Conservation (phyloP, 2,797 vertebrate genomes). For the Bovichtus variegatus region DNA sequence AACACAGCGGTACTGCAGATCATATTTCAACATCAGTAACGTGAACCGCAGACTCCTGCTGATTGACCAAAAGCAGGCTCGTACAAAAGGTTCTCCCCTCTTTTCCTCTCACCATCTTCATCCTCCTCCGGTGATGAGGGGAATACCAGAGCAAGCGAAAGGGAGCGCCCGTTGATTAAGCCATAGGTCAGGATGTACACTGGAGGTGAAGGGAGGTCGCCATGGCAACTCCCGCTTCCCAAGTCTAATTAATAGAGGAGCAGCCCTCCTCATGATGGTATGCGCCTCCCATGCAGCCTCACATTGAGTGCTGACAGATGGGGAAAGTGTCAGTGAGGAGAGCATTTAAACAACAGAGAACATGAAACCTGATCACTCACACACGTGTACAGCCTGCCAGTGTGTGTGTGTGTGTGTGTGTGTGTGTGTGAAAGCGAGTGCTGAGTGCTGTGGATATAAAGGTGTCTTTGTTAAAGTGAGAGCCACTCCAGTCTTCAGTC, state of each 20-base stretch:
- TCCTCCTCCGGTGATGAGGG: slow-evolving; percentile 54
- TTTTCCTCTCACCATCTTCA: slow-evolving; percentile 32
- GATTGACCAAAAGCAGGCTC: slow-evolving; percentile 70
- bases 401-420: slow-evolving; percentile 12
- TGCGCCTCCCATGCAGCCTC: slow-evolving; percentile 68
- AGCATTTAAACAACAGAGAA: slow-evolving; percentile 78
- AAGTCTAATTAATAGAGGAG: slow-evolving; percentile 72
- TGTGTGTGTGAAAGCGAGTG: slow-evolving; percentile 59
- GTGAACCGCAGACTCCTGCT: slow-evolving; percentile 56
- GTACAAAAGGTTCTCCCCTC: slow-evolving; percentile 38
- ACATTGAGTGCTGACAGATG: slow-evolving; percentile 78
- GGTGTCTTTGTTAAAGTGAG: slow-evolving; percentile 84
- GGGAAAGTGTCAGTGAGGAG: slow-evolving; percentile 77
- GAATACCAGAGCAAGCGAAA: slow-evolving; percentile 64
- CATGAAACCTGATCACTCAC: slow-evolving; percentile 77
- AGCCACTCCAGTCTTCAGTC: slow-evolving; percentile 76
- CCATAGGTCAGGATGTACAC: slow-evolving; percentile 61
- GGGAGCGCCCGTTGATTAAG: slow-evolving; percentile 71
- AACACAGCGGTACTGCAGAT: slow-evolving; percentile 33
- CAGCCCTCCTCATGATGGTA: slow-evolving; percentile 58
- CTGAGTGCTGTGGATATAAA: slow-evolving; percentile 80
- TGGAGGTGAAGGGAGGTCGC: slow-evolving; percentile 69
- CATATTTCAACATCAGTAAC: slow-evolving; percentile 56
- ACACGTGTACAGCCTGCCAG: slow-evolving; percentile 54
- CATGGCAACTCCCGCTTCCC: slow-evolving; percentile 29